Evolutionary conservation across 2,113 vertebrate species (phyloP).

Genomic region (Chloropsis cyanopogon): DNA sequence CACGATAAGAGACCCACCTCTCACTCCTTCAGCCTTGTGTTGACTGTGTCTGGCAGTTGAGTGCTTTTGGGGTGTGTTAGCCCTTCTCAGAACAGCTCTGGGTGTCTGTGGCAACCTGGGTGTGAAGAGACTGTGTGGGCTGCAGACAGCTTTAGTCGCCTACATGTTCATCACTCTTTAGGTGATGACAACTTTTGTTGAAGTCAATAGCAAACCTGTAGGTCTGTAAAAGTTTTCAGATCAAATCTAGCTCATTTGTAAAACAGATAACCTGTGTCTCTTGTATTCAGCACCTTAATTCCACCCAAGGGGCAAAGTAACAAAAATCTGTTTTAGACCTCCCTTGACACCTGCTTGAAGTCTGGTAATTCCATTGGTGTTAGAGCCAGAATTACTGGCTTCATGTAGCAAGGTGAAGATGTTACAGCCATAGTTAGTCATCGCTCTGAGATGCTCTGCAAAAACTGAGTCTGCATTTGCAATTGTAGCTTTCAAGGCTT

Average conservation of each 20-base stretch:
- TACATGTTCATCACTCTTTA: not conserved
- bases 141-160: slow-evolving; percentile 11
- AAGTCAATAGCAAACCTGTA: not conserved
- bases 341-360: not conserved
- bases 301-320: not conserved
- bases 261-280: not conserved
- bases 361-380: not conserved
- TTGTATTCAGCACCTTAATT: not conserved
- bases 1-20: not conserved
- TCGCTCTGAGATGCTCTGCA: not conserved
- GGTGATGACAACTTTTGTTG: slow-evolving; percentile 4
- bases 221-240: not conserved
- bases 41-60: not conserved
- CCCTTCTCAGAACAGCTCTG: not conserved
- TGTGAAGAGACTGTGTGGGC: not conserved
- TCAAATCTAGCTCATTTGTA: not conserved
- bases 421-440: not conserved
- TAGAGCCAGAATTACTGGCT: not conserved
- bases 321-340: not conserved
- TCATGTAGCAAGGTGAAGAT: not conserved
- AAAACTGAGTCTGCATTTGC: not conserved
- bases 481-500: not conserved
- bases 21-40: not conserved
- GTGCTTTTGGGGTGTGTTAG: not conserved
- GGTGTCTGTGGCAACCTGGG: not conserved